Conservation (phyloP, 2,113 vertebrate species). For the Acrocephalus kingi region DNA sequence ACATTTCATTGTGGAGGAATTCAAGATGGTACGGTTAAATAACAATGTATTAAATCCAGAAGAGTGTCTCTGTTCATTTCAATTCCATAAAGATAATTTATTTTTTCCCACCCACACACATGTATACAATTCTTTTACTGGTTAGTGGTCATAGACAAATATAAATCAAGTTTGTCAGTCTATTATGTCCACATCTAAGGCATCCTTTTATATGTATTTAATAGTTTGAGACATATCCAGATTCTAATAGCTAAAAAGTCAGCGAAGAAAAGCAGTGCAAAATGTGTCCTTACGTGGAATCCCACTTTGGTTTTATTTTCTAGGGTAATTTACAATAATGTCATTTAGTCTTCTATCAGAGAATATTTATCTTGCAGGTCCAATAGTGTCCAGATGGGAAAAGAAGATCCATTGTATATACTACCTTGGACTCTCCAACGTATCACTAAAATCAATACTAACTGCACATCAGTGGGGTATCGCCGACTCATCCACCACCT, state of each 20-base stretch:
- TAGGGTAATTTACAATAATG: neutral
- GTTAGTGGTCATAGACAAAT: neutral
- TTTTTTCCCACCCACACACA: neutral
- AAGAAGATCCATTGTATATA: neutral
- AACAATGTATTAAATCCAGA: neutral
- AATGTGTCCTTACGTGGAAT: accelerated
- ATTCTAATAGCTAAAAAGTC: neutral
- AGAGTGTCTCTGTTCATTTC: neutral
- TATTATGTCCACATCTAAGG: neutral
- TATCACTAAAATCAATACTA: neutral
- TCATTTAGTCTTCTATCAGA: neutral
- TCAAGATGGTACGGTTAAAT: neutral
- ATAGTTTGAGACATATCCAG: neutral
- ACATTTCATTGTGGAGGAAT: neutral
- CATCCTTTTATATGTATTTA: neutral
- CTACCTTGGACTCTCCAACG: accelerated
- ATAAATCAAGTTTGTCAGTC: neutral
- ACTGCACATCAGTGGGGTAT: neutral
- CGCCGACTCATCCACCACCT: neutral
- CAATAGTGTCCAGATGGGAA: neutral
- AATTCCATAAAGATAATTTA: neutral
- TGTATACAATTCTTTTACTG: neutral
- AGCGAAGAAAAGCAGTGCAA: neutral
- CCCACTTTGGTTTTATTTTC: neutral
- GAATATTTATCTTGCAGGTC: neutral